Base-by-base conservation (phyloP, 2,797 vertebrate species). In the Danio tinwini region DNA sequence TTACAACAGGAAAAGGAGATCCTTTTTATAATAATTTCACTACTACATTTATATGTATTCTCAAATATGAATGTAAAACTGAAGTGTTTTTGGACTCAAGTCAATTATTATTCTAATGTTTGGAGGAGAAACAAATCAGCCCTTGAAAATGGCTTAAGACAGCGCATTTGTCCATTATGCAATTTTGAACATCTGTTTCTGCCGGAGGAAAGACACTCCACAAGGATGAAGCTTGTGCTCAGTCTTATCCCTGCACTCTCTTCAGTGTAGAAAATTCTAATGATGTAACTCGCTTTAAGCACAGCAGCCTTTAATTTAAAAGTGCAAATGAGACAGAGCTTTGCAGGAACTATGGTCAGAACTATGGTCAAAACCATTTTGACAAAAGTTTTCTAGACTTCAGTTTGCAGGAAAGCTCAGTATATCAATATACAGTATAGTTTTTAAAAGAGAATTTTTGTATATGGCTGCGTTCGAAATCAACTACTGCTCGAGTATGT, bases 141-240 rank as follows among this genome's bases (percentile, higher is more conserved):
- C 86, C 89, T 87, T 84, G 85, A 84, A 88, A 91, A 92, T 88
- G 44, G 45, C 80, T 86, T 67, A 68, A 82, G 88, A 88, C 89
- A 84, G 81, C 84, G 81, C 85, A 83, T 45, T 88, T 85, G 83
- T 84, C 86, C 82, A 63, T 91, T 86, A 84, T 86, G 87, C 84
- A 89, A 88, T 87, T 86, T 21, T 64, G 21, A 89, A 89, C 89
- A 91, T 91, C 88, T 85, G 77, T 65, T 75, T 61, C 55, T 72
- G 69, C 77, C 50, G 45, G 52, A 76, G 77, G 68, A 78, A 80
- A 80, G 73, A 50, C 64, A 29, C 63, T 75, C 49, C 10, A 37
- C 64, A 50, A 47, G 64, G 67, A 7, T 4, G 47, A 8, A 61
- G 69, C 6, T 56, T 42, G 17, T 53, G 61, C 74, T 61, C 71